Base-by-base conservation (phyloP, 2,113 vertebrate genomes). In the Osmerus mordax region DNA sequence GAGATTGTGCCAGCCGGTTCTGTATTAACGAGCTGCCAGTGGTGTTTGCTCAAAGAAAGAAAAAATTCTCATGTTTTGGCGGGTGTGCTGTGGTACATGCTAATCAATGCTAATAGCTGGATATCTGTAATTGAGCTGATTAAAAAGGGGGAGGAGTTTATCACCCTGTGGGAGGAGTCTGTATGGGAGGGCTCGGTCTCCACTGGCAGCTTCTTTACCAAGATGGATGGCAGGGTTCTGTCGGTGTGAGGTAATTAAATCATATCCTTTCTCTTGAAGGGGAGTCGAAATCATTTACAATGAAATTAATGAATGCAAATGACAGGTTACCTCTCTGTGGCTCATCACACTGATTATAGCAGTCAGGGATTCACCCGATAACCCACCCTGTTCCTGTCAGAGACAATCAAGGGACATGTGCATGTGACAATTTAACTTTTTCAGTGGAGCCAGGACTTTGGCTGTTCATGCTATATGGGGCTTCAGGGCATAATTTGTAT, bases 161-260 rank as follows among this genome's bases (percentile, higher is more conserved):
- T 7, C 74, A 68, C 32, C 25, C 0, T 16, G 4, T 62, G 65
- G 65, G 16, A 18, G n/a, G 54, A 56, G 65, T 65, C n/a, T 69
- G 51, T 71, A 75, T 56, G 12, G 32, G 13, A 19, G 79, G 66
- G 69, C 65, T 63, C 19, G 64, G 47, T 47, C 69, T 73, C 52
- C 29, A 55, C 74, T 81, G 78, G 77, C 80, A 79, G 54, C 32
- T 15, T 66, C 71, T 71, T 71, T 71, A 65, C 59, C n/a, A 78
- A 81, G 84, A 89, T 83, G 70, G 83, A 87, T 88, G 87, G 75
- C 72, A 75, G 69, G 60, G 82, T 86, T 84, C 77, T 69, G 74
- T 75, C 68, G 81, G 63, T 85, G 75, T 69, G 75, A 79, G 72
- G 71, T 84, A 85, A 89, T 89, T 87, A 88, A 83, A 88, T 89